A percentile compares a stretch with the other conserved stretches of the same genome.
These are phyloP conservation scores for Drosophila punjabiensis DNA, from an alignment of 1,140 invertebrate species.

Conservation along the genomic window DNA sequence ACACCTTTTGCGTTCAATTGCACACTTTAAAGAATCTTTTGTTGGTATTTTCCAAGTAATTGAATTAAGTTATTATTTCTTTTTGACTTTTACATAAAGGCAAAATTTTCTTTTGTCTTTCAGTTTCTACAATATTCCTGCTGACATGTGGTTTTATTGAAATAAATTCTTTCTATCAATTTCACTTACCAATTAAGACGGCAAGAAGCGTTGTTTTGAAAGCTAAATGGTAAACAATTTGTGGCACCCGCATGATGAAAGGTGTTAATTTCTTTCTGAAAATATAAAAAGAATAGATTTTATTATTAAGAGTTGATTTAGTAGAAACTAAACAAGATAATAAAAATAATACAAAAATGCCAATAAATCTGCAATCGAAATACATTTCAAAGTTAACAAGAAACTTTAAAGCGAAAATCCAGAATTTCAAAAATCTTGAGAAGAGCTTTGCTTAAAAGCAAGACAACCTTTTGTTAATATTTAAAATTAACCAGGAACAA, in stretches of 20 bases:
- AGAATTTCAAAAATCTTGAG: neutral
- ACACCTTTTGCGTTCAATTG: neutral
- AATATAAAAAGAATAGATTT: neutral
- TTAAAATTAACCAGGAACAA: neutral
- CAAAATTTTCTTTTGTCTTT: neutral
- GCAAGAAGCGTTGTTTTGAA: conserved; percentile 39
- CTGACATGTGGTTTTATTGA: neutral
- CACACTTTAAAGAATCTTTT: neutral
- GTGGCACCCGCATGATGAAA: conserved; percentile 60
- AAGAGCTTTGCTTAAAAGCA: neutral
- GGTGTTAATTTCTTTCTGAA: conserved; percentile 23
- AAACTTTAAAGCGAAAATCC: no score
- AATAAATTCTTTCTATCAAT: neutral
- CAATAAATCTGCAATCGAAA: neutral
- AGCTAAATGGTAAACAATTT: conserved; percentile 26
- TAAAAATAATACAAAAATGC: no score
- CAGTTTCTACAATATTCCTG: neutral
- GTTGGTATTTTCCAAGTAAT: neutral
- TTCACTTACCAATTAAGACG: conserved; percentile 59
- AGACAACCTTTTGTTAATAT: neutral
- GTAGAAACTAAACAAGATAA: neutral
- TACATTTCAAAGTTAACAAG: neutral
- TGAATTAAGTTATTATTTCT: neutral
- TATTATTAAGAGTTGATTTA: neutral
- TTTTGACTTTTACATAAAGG: neutral